Conservation (phyloP, 2,113 vertebrate species). For the Paraplagusia blochii region DNA sequence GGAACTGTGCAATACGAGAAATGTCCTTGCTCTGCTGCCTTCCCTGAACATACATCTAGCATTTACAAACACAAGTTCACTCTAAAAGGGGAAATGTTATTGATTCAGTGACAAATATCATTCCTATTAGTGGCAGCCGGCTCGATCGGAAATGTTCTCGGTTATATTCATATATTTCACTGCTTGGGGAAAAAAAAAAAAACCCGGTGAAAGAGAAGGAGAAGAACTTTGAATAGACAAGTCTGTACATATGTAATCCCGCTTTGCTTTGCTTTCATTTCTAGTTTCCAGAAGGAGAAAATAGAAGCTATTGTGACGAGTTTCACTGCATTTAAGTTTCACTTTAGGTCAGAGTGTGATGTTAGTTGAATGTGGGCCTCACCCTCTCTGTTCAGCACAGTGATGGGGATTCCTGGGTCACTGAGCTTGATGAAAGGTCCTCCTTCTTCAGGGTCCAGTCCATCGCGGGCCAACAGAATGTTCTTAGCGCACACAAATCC, state of each 20-base stretch:
- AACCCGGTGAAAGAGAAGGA: not conserved
- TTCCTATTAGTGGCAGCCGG: constrained; percentile 9
- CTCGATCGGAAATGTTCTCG: constrained; percentile 8
- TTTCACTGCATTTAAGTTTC: constrained; percentile 32
- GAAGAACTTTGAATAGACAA: not conserved
- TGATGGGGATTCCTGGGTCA: constrained; percentile 93
- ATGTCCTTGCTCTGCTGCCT: constrained; percentile 14
- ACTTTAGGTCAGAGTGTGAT: constrained; percentile 16
- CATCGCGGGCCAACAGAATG: constrained; percentile 90
- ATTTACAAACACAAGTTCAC: constrained; percentile 28
- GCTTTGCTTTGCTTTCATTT: not conserved
- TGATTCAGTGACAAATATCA: constrained; percentile 30
- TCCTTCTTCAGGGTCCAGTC: constrained; percentile 80
- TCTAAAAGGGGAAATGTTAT: constrained; percentile 22
- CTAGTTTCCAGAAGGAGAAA: constrained; percentile 13
- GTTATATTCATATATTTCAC: not conserved
- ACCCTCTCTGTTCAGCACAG: constrained; percentile 91
- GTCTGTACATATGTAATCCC: too few species aligned
- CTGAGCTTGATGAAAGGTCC: constrained; percentile 97
- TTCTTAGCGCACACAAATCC: constrained; percentile 97
- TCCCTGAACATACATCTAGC: constrained; percentile 25
- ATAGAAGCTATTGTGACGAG: constrained; percentile 21
- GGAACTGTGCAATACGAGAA: constrained; percentile 47
- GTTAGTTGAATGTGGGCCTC: constrained; percentile 13
- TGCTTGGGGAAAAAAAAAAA: not conserved